These are phyloP conservation scores for Drosophila grimshawi DNA, from an alignment of 1,140 invertebrate genomes.

Conservation along the genomic window DNA sequence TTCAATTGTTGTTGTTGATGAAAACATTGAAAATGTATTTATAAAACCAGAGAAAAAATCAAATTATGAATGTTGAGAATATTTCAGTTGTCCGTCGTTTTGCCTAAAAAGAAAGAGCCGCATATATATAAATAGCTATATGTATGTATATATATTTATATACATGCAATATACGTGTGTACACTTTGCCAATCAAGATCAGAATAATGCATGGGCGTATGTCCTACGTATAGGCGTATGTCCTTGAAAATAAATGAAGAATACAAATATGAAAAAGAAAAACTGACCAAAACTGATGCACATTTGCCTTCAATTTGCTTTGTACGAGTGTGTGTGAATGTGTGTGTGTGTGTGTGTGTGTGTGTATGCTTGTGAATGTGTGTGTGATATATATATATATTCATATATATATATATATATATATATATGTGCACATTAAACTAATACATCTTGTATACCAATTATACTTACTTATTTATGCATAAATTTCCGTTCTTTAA, in stretches of 20 bases:
- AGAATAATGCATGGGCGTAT: background rate
- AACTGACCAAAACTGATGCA: slow-evolving; percentile 16
- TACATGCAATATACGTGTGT: slow-evolving; percentile 9
- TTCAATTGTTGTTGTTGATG: slow-evolving; percentile 58
- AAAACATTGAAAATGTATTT: slow-evolving; percentile 72
- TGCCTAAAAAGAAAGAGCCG: slow-evolving; percentile 11
- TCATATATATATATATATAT: too few species aligned
- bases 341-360: background rate
- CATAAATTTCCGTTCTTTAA: slow-evolving; percentile 35
- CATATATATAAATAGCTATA: slow-evolving; percentile 9
- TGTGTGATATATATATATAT: background rate
- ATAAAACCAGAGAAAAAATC: slow-evolving; percentile 38
- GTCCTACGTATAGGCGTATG: background rate
- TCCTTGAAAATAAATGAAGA: background rate
- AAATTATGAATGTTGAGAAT: slow-evolving; percentile 57
- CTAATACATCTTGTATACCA: slow-evolving; percentile 37
- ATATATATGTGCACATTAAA: slow-evolving; percentile 31
- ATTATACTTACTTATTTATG: slow-evolving; percentile 57
- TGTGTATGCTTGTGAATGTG: slow-evolving; percentile 28
- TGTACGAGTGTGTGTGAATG: slow-evolving; percentile 22
- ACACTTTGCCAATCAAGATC: slow-evolving; percentile 10
- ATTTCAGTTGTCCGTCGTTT: slow-evolving; percentile 43
- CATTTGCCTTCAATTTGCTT: slow-evolving; percentile 38
- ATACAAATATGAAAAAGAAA: too few species aligned
- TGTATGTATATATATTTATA: slow-evolving; percentile 13